A percentile compares a stretch with the other conserved stretches of the same genome.
phyloP scores from a whole-genome alignment of 2,797 vertebrate genomes.

The Enteromius viviparus region DNA sequence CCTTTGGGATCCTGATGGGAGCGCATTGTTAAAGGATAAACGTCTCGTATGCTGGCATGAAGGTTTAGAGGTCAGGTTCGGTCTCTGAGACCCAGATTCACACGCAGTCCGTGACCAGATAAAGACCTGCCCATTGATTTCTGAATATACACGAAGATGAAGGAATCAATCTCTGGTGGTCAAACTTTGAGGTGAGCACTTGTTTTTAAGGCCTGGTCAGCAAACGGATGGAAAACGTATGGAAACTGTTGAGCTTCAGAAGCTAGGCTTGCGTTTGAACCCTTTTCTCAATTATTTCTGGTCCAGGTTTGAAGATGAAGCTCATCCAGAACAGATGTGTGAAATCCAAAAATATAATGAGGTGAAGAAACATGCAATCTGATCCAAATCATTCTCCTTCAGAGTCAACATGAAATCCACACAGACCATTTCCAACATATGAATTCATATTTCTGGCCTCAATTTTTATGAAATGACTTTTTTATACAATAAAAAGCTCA shows the following conservation, averaged over 20 bases:
- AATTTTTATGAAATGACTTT: background rate
- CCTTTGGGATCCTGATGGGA: slow-evolving; percentile 57
- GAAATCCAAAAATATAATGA: background rate
- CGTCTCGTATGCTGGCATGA: slow-evolving; percentile 48
- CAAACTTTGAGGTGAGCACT: background rate
- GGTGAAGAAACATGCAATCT: background rate
- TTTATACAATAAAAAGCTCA: no score
- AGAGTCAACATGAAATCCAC: background rate
- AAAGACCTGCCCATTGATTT: slow-evolving; percentile 55
- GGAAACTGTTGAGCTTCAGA: background rate
- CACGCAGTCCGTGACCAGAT: slow-evolving; percentile 49
- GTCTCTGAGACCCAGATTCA: slow-evolving; percentile 66
- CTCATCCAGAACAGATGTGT: background rate
- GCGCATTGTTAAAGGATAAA: slow-evolving; percentile 64
- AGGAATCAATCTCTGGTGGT: slow-evolving; percentile 4
- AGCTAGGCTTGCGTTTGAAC: background rate
- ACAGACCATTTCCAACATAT: background rate
- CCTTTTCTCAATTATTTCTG: background rate
- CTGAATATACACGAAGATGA: background rate
- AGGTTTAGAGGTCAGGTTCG: slow-evolving; percentile 60
- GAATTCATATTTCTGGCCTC: background rate
- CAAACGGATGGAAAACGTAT: no score
- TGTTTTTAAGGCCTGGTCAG: slow-evolving; percentile 18
- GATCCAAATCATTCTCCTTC: background rate
- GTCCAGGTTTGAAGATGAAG: background rate